Percentiles rank a stretch among this genome's conserved stretches.
phyloP scores from a whole-genome alignment of 2,797 vertebrate species.

The Nyctibius grandis region DNA sequence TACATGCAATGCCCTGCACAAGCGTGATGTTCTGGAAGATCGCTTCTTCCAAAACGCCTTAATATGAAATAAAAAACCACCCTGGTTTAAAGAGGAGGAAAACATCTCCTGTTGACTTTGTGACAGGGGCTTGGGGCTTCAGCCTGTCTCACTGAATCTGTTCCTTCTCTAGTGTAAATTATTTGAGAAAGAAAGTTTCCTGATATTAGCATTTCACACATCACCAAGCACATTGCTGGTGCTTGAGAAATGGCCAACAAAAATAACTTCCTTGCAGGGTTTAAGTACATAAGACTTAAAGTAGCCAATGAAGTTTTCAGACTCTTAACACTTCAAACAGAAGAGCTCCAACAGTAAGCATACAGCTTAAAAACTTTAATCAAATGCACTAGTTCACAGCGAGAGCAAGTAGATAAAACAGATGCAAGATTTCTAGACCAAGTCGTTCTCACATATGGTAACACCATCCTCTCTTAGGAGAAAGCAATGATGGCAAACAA shows the following conservation, averaged over 20 bases:
- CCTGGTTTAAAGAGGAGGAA: not conserved
- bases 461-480: slow-evolving; percentile 43
- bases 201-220: slow-evolving; percentile 48
- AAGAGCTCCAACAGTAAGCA: slow-evolving; percentile 13
- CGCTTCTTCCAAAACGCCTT: not conserved
- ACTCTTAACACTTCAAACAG: slow-evolving; percentile 19
- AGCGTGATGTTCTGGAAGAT: not conserved
- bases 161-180: not conserved
- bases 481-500: slow-evolving; percentile 38
- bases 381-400: slow-evolving; percentile 49
- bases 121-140: not conserved
- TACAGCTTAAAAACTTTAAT: slow-evolving; percentile 39
- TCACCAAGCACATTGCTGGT: not conserved
- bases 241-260: slow-evolving; percentile 46
- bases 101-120: not conserved
- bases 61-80: not conserved
- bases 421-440: slow-evolving; percentile 29
- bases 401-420: slow-evolving; percentile 47
- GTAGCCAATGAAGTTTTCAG: not conserved
- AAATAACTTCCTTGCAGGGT: slow-evolving; percentile 18
- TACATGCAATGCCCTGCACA: accelerated
- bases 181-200: slow-evolving; percentile 37
- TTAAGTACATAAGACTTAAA: slow-evolving; percentile 17
- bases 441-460: slow-evolving; percentile 9
- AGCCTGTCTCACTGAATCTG: not conserved